phyloP scores from a whole-genome alignment of 1,140 invertebrate species.

The Pseudomyrmex concolor region DNA sequence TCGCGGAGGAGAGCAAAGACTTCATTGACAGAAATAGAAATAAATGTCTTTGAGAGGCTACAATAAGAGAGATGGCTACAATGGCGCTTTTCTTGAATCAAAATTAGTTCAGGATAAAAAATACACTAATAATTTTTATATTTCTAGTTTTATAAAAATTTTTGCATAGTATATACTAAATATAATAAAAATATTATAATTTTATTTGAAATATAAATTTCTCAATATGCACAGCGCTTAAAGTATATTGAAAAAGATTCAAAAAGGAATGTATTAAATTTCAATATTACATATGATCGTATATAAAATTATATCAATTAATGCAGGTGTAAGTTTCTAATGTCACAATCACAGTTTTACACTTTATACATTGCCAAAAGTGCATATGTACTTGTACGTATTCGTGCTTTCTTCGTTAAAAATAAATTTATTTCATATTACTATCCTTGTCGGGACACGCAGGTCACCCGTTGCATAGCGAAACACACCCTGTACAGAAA shows the following conservation, averaged over 20 bases:
- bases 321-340: not conserved
- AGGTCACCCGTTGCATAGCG: conserved; percentile 81
- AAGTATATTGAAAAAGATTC: not conserved
- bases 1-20: not conserved
- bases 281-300: not conserved
- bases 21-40: not conserved
- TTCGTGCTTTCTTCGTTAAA: not conserved
- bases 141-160: too few species aligned
- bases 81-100: not conserved
- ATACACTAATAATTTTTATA: too few species aligned
- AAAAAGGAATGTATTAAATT: not conserved
- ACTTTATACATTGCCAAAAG: not conserved
- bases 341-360: not conserved
- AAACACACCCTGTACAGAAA: conserved; percentile 83
- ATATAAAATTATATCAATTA: not conserved
- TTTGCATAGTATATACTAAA: not conserved
- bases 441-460: not conserved
- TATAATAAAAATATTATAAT: too few species aligned
- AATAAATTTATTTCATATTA: conserved; percentile 4
- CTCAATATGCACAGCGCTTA: too few species aligned
- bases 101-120: conserved; percentile 21
- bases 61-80: too few species aligned
- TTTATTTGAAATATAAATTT: too few species aligned
- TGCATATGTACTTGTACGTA: too few species aligned
- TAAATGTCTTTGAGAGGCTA: conserved; percentile 1